These are phyloP conservation scores for Heteromormyrus szaboi DNA, from an alignment of 2,797 vertebrate genomes.

Conservation along the genomic window DNA sequence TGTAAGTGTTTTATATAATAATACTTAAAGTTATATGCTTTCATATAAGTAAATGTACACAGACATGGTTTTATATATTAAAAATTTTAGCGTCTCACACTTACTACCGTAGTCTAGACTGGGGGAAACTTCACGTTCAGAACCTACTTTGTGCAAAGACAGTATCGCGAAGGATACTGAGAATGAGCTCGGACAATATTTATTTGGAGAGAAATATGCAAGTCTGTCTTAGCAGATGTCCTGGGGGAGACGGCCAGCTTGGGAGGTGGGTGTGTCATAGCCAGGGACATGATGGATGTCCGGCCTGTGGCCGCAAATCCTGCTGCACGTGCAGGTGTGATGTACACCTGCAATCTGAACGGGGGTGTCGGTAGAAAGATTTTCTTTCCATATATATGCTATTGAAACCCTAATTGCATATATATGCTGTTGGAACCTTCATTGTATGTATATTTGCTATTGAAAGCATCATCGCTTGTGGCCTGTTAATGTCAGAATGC, in stretches of 20 bases:
- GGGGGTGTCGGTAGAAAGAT: neutral
- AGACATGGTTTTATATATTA: neutral
- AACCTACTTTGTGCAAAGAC: neutral
- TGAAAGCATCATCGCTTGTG: neutral
- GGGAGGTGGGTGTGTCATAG: neutral
- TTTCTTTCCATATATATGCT: neutral
- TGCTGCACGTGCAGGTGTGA: neutral
- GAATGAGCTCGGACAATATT: neutral
- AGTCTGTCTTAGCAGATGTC: constrained; percentile 3
- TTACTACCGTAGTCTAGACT: neutral
- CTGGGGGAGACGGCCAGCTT: neutral
- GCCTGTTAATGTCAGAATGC: neutral
- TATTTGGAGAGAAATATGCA: neutral
- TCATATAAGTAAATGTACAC: neutral
- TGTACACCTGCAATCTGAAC: neutral
- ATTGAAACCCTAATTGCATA: neutral
- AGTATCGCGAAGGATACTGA: neutral
- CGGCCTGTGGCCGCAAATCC: neutral
- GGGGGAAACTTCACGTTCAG: neutral
- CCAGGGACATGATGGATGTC: neutral
- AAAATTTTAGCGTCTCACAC: neutral
- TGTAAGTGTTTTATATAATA: neutral
- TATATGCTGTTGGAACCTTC: neutral
- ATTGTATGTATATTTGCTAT: neutral
- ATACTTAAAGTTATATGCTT: neutral